phyloP scores from a whole-genome alignment of 2,888 invertebrate genomes.

The Thelaira solivaga region DNA sequence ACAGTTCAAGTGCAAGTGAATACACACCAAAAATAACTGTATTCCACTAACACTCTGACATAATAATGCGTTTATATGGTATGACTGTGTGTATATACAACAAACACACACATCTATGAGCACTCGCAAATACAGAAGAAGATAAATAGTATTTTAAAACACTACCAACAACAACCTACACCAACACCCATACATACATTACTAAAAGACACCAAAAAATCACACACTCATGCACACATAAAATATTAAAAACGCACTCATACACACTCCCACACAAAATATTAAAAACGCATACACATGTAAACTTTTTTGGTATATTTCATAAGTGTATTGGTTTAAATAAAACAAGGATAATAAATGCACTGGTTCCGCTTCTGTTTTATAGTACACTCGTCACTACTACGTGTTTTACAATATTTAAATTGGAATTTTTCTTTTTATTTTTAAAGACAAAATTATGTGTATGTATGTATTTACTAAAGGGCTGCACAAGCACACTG shows the following conservation, averaged over 20 bases:
- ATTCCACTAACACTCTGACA: conserved; percentile 1
- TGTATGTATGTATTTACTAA: no score
- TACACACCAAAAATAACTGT: conserved; percentile 52
- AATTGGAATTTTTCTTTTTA: background rate
- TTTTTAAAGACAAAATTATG: no score
- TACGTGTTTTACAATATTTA: background rate
- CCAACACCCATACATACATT: conserved; percentile 5
- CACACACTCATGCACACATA: background rate
- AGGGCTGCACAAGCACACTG: no score
- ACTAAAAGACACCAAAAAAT: background rate
- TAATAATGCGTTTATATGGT: background rate
- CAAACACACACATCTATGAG: background rate
- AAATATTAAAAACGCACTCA: no score
- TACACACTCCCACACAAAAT: background rate
- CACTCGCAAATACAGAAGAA: background rate
- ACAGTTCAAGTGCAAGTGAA: conserved; percentile 74
- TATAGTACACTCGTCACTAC: conserved; percentile 10
- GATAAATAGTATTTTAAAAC: background rate
- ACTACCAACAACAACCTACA: conserved; percentile 28
- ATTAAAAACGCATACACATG: no score
- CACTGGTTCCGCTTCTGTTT: conserved; percentile 39
- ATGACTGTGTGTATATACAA: background rate
- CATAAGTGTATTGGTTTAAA: background rate
- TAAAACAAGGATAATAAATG: conserved; percentile 38
- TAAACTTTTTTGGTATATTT: background rate